phyloP scores from a whole-genome alignment of 2,888 invertebrate genomes.

The Fragum whitleyi region DNA sequence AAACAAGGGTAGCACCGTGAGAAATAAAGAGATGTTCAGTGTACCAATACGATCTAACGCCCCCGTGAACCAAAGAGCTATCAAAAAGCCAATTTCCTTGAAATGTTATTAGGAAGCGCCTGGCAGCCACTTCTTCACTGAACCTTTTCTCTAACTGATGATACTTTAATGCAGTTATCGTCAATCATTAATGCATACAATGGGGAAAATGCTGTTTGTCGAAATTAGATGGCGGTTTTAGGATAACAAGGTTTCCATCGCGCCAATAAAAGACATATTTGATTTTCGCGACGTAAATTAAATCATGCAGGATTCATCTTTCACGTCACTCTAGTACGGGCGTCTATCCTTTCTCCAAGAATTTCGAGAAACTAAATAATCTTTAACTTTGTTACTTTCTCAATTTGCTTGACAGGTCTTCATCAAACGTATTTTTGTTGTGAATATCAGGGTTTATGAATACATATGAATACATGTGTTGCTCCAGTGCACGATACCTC shows the following conservation, averaged over 20 bases:
- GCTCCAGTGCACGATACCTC: too few species aligned
- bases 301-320: constrained; percentile 67
- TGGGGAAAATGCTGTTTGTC: constrained; percentile 68
- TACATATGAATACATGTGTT: too few species aligned
- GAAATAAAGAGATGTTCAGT: too few species aligned
- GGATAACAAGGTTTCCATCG: constrained; percentile 67
- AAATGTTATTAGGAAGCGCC: constrained; percentile 52
- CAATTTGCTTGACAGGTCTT: too few species aligned
- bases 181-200: constrained; percentile 73
- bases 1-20: too few species aligned
- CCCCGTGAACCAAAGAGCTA: constrained; percentile 5
- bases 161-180: constrained; percentile 76
- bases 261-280: constrained; percentile 70
- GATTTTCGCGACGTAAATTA: constrained; percentile 69
- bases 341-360: too few species aligned
- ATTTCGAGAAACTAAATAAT: too few species aligned
- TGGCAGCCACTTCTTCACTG: constrained; percentile 7
- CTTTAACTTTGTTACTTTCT: too few species aligned
- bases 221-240: constrained; percentile 64
- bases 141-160: constrained; percentile 57
- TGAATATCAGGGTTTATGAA: too few species aligned
- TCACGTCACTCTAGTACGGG: constrained; percentile 47
- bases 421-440: too few species aligned
- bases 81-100: constrained; percentile 31
- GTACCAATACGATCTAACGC: too few species aligned